Evolutionary conservation across 2,113 vertebrate species (phyloP).

Genomic region (Hydropotes inermis): DNA sequence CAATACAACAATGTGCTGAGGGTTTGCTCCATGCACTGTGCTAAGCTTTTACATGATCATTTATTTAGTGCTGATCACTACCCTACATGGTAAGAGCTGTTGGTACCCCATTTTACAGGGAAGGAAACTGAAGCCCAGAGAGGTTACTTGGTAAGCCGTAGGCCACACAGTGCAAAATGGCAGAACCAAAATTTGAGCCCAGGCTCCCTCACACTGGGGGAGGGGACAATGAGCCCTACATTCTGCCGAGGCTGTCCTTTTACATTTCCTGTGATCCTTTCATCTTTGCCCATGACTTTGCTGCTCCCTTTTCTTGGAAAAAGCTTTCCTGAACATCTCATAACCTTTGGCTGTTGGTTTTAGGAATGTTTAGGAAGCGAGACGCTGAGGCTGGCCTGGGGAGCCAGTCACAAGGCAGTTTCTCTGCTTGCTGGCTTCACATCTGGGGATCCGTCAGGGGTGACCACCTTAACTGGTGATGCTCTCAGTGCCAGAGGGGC

Average conservation of each 20-base stretch:
- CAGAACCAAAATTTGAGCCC: background rate
- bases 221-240: fast-evolving
- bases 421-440: background rate
- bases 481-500: background rate
- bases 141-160: background rate
- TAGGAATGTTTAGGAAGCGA: background rate
- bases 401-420: background rate
- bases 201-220: background rate
- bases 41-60: background rate
- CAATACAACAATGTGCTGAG: background rate
- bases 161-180: background rate
- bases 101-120: background rate
- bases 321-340: fast-evolving
- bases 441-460: background rate
- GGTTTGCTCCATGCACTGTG: background rate
- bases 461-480: background rate
- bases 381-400: background rate
- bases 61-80: background rate
- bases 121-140: background rate
- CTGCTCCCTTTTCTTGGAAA: background rate
- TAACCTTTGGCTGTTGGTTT: background rate
- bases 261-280: background rate
- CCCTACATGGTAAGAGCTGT: background rate
- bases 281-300: background rate
- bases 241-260: background rate